Evolutionary conservation across 1,140 invertebrate species (phyloP), one percentile per base, ranked within the genome.

Genomic region (Drosophila insularis): DNA sequence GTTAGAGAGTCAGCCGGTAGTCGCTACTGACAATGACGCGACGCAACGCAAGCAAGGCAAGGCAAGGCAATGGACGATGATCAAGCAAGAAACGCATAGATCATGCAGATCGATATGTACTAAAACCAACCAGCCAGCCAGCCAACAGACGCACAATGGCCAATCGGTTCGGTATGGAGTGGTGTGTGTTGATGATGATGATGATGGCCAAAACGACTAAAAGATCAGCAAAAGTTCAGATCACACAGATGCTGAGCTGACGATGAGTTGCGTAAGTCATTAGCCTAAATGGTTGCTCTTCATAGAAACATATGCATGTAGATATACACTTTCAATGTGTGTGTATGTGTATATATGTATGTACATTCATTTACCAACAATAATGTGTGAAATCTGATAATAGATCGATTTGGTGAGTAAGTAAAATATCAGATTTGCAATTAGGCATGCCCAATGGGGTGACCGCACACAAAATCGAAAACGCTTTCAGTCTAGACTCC

Each of bases 1-100:
- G 35, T 37, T 37, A 37, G 35, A 78, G 80, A 71, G 74, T 63
- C 58, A 19, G 62, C 69, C 80, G 80, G 80, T 82, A 87, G 84
- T 87, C 79, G 82, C 82, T 87, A 87, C 82, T 80, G 82, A 82
- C 68, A 70, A 86, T 86, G 81, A 86, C 81, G 73, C 27, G 63
- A 71, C 40, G 59, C 39, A 64, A 19, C 35, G 46, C 53, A n/a
- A n/a, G n/a, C n/a, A n/a, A n/a, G n/a, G n/a, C n/a, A n/a, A n/a
- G n/a, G n/a, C n/a, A n/a, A n/a, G n/a, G 59, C 39, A 64, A 19
- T 27, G 46, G 65, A 66, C 79, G 64, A 82, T 79, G 68, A 74
- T 62, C 71, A 71, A 58, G 63, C 68, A 63, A 71, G 71, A 75
- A 73, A 80, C 76, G 75, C 64, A 71, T 64, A 21, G 40, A 19